Evolutionary conservation across 2,113 vertebrate genomes (phyloP), one percentile per base, ranked within the genome.

Genomic region (Coptodon bakossiorum): DNA sequence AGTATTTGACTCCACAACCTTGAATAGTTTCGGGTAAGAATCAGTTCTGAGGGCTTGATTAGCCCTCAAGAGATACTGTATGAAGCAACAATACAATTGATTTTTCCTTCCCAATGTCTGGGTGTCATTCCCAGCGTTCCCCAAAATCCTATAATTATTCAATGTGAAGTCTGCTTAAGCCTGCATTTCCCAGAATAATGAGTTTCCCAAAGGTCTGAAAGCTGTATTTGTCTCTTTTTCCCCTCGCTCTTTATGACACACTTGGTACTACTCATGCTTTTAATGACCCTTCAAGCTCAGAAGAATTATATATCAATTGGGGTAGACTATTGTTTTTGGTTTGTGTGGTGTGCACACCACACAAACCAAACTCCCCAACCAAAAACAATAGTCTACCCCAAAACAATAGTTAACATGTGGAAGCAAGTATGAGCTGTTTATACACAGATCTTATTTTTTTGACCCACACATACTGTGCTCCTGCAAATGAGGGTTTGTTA

Each of bases 131-230:
- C 92, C 87, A 82, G 92, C 53, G 85, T 94, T 91, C 86, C 86
- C 87, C 29, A 17, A 92, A 93, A 91, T 91, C 88, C 88, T 90
- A 80, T 93, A 90, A 95, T 94, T 90, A 94, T 87, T 89, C 86
- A 89, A 81, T 85, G 27, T 88, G 50, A 88, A 85, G 83, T 85
- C 81, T 56, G 59, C 57, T 59, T 31, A 38, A 73, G 85, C 48
- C 63, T 45, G 89, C 71, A 87, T 92, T 91, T 88, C 88, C 79
- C 83, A 22, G 78, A 88, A 71, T 95, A 95, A 95, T 92, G 92
- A 92, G 79, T 94, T 94, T 95, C 89, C 90, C 89, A 84, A 89
- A 80, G 91, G 89, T 93, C 84, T 53, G 66, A 54, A 88, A 17
- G 63, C 82, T 90, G 82, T 83, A 82, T 87, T 61, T 87, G 87